A percentile compares a stretch with the other conserved stretches of the same genome.
Evolutionary conservation across 2,113 vertebrate genomes (phyloP).

Genomic region (Phoxinus phoxinus): DNA sequence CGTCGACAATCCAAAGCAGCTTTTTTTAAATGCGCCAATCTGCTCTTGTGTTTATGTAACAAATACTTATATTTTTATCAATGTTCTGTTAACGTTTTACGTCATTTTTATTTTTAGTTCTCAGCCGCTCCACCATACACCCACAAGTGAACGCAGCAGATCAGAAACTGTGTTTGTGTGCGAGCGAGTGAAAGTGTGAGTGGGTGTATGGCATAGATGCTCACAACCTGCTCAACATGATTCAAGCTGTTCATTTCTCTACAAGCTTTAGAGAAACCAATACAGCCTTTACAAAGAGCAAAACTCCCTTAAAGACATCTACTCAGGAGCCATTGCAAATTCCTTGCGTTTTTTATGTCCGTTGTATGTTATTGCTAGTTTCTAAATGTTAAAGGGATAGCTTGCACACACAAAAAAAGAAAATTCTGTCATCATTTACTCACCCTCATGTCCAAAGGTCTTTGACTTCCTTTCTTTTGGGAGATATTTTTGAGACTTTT

Average conservation of each 20-base stretch:
- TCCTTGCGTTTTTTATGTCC: background rate
- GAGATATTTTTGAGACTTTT: background rate
- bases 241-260: slow-evolving; percentile 56
- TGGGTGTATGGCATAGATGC: slow-evolving; percentile 42
- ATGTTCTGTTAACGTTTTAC: background rate
- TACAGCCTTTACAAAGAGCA: slow-evolving; percentile 9
- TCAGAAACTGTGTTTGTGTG: slow-evolving; percentile 23
- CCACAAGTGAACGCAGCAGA: slow-evolving; percentile 48
- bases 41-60: background rate
- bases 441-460: background rate
- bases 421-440: background rate
- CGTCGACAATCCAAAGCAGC: background rate
- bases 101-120: slow-evolving; percentile 3
- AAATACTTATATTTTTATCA: slow-evolving; percentile 1
- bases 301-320: slow-evolving; percentile 26
- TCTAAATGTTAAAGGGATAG: background rate
- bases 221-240: slow-evolving; percentile 55
- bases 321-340: background rate
- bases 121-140: slow-evolving; percentile 28
- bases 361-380: background rate
- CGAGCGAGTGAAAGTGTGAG: slow-evolving; percentile 19
- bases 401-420: background rate
- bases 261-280: slow-evolving; percentile 32
- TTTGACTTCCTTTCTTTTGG: background rate
- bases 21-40: background rate